phyloP scores from a whole-genome alignment of 1,140 invertebrate species.

The Eciton burchellii region DNA sequence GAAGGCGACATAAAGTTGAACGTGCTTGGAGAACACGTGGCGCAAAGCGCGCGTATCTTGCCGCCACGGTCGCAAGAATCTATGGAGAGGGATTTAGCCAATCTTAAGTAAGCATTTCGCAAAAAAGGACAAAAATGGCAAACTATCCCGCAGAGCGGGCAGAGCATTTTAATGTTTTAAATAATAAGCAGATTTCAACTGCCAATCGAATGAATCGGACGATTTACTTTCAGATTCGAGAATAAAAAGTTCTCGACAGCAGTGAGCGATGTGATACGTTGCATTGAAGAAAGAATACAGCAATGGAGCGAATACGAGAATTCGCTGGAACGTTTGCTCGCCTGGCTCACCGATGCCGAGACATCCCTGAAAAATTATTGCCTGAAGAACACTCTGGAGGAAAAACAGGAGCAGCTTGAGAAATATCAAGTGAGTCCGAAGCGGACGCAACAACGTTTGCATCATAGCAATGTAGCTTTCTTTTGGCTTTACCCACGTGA shows the following conservation, averaged over 20 bases:
- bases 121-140: conserved; percentile 2
- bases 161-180: conserved; percentile 5
- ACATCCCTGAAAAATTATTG: conserved; percentile 94
- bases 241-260: conserved; percentile 93
- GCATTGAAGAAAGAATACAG: conserved; percentile 93
- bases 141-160: conserved; percentile 5
- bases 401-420: conserved; percentile 95
- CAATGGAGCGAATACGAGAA: conserved; percentile 97
- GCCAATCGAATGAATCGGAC: not conserved
- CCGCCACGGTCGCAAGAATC: conserved; percentile 92
- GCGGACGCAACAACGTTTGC: not conserved
- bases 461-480: not conserved
- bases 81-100: conserved; percentile 92
- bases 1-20: conserved; percentile 91
- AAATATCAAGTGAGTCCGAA: conserved; percentile 93
- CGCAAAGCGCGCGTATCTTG: conserved; percentile 88
- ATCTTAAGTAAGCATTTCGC: conserved; percentile 87
- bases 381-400: conserved; percentile 93
- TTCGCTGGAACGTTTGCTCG: conserved; percentile 92
- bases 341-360: conserved; percentile 95
- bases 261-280: conserved; percentile 91
- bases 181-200: not conserved
- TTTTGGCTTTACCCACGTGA: conserved; percentile 17
- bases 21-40: conserved; percentile 89
- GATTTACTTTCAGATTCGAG: conserved; percentile 87